phyloP scores from a whole-genome alignment of 2,888 invertebrate species.

The Oxycera nigricornis region DNA sequence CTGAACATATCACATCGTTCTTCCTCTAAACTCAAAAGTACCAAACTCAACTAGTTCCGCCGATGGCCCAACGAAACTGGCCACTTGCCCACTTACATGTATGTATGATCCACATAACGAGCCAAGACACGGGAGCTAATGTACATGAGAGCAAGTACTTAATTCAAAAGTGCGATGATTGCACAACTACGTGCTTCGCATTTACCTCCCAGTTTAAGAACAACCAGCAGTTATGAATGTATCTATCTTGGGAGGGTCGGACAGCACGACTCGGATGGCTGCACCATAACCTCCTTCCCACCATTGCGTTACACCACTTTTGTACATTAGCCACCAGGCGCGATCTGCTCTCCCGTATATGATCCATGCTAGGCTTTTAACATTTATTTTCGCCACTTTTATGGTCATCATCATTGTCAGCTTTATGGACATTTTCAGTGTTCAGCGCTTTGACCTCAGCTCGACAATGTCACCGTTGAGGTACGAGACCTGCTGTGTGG shows the following conservation, averaged over 20 bases:
- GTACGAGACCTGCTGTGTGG: background rate
- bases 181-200: too few relatives aligned
- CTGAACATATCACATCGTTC: too few relatives aligned
- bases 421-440: background rate
- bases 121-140: background rate
- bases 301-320: background rate
- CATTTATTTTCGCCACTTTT: background rate
- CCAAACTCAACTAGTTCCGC: background rate
- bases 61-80: background rate
- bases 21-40: too few relatives aligned
- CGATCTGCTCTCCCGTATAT: background rate
- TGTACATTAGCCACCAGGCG: background rate
- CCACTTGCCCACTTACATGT: background rate
- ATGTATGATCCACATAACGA: background rate
- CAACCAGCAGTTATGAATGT: too few relatives aligned
- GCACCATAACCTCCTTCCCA: background rate
- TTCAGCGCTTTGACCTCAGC: background rate
- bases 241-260: too few relatives aligned
- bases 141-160: background rate
- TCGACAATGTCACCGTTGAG: conserved; percentile 2
- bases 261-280: background rate
- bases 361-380: background rate
- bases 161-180: too few relatives aligned
- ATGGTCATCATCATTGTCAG: conserved; percentile 15
- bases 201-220: too few relatives aligned